These are phyloP conservation scores for Zoanthus sansibaricus DNA, from an alignment of 92 coral and sea anemone species.

Conservation along the genomic window DNA sequence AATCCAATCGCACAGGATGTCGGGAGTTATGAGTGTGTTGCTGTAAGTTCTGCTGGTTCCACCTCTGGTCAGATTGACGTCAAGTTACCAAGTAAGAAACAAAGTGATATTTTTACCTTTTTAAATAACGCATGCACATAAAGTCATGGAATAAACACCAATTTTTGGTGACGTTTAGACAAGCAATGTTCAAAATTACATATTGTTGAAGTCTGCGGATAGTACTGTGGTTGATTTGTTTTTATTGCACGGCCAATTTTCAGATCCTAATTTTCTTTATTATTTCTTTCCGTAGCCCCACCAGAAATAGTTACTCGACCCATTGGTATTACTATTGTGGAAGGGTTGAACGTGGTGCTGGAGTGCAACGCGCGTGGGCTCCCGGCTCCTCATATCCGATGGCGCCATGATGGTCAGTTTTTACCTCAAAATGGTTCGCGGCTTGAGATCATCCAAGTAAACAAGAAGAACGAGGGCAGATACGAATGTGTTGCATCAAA, in stretches of 20 bases:
- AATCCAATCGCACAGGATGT: conserved; percentile 77
- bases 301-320: conserved; percentile 22
- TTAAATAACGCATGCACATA: too few relatives aligned
- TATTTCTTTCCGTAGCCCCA: background rate
- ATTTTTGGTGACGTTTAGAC: too few relatives aligned
- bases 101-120: background rate
- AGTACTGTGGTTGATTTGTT: too few relatives aligned
- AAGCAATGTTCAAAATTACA: too few relatives aligned
- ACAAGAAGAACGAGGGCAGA: conserved; percentile 23
- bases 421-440: conserved; percentile 38
- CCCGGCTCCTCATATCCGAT: conserved; percentile 33
- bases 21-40: conserved; percentile 77
- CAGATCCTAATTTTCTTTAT: background rate
- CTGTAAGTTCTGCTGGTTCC: conserved; percentile 77
- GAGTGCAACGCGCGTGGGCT: conserved; percentile 37
- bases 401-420: conserved; percentile 27
- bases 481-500: conserved; percentile 40
- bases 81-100: conserved; percentile 60
- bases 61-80: conserved; percentile 59
- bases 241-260: background rate
- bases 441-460: conserved; percentile 18
- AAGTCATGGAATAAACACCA: too few relatives aligned
- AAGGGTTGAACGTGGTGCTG: conserved; percentile 33
- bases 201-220: too few relatives aligned
- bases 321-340: conserved; percentile 1